Evolutionary conservation across 2,113 vertebrate species (phyloP), one percentile per base, ranked within the genome.

Genomic region (Urocolius indicus): DNA sequence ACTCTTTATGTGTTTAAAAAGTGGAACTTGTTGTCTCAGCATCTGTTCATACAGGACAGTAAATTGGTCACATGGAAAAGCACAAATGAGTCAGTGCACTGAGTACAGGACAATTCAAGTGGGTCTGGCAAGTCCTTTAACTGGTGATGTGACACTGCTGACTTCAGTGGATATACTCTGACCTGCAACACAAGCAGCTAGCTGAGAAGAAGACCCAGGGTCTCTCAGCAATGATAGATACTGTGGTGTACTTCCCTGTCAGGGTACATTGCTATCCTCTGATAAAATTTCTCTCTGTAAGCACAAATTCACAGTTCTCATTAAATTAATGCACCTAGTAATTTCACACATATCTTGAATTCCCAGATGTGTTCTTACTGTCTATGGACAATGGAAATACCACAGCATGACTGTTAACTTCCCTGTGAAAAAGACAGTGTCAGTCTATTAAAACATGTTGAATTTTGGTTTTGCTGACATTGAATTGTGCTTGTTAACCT

Each of bases 201-300:
- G 59, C 8, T 0, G 2, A 77, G 54, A 48, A 73, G n/a, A 17
- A 67, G 58, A 43, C 36, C 38, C 34, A 10, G 30, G n/a, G 49
- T 45, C 34, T 22, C 6, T 51, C 58, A n/a, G n/a, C 48, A 68
- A 3, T 19, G 32, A 61, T 19, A 10, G 34, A 5, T 21, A 30
- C 30, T 67, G 23, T 24, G 22, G 15, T 69, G 20, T 10, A 69
- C 18, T 18, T 16, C 20, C 7, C 41, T 54, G 23, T 48, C 2
- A 38, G 2, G 0, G 0, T 6, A 32, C 0, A 0, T 9, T 71
- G 13, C 6, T 66, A 21, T 12, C 15, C 7, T 48, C 10, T 9
- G 3, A 26, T n/a, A 52, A 76, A 73, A 69, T 59, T 19, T 59
- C 13, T 59, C 29, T 30, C 8, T 54, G 0, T 34, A 38, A 73